Base-by-base conservation (phyloP, 2,113 vertebrate species). In the Pantherophis guttatus region DNA sequence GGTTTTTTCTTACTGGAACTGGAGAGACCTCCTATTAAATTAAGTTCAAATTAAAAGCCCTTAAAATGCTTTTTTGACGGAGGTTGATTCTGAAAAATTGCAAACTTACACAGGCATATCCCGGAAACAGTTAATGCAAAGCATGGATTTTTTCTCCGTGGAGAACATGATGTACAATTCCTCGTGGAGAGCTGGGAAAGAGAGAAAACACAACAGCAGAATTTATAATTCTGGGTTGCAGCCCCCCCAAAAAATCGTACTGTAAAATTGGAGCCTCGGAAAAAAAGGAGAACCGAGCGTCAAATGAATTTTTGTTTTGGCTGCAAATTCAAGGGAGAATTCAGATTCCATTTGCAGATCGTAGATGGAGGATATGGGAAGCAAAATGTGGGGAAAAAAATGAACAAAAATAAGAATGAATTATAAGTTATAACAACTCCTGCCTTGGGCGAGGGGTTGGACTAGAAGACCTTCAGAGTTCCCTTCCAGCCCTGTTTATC, bases 91-190 rank as follows among this genome's bases (percentile, higher is more conserved):
- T 33, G 24, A 15, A 17, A 48, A n/a, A 9, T 50, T 5, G 6
- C 23, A 23, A 33, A 97, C 99, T 97, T 95, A 99, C 99, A 99
- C 98, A 96, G 98, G 99, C 98, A 98, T 98, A 97, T 99, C 99
- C 95, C 99, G 98, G 98, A 99, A 99, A 96, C 99, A 99, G 96
- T 99, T 99, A 97, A 99, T 99, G 95, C 99, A 99, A 50, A 99
- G 98, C 98, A 99, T 98, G 29, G 98, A 99, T 96, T 98, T 99
- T 93, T 99, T 99, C 96, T 99, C 98, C 0, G 98, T 99, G 65
- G 99, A 99, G 97, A 99, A 99, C 97, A 99, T 98, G 97, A 99
- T 99, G 97, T 98, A 99, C 93, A 98, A 98, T 95, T 99, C 99
- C n/a, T 98, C 97, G 0, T 99, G 99, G 88, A 99, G 98, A 1